Conservation (phyloP, 2,797 vertebrate genomes). For the Danio albolineatus region DNA sequence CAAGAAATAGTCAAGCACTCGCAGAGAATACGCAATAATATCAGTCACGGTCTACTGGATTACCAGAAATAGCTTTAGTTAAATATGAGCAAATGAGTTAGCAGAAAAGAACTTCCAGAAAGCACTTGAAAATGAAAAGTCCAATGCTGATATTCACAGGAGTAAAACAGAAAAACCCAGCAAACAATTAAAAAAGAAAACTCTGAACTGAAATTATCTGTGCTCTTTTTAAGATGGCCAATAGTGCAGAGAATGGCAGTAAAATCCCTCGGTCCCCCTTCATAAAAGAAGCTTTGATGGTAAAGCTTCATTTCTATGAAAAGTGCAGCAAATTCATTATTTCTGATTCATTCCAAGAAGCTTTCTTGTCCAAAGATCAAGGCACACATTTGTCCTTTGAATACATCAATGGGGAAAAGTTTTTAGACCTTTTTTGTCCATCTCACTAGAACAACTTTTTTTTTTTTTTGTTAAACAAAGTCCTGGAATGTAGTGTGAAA, state of each 20-base stretch:
- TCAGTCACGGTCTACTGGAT: conserved; percentile 46
- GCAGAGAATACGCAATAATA: conserved; percentile 39
- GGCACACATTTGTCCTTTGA: conserved; percentile 7
- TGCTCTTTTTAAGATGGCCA: conserved; percentile 18
- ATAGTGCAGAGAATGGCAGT: conserved; percentile 3
- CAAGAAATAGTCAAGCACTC: conserved; percentile 41
- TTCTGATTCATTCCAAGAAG: conserved; percentile 9
- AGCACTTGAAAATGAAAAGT: conserved; percentile 8
- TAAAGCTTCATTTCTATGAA: neutral
- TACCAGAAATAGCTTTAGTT: conserved; percentile 35
- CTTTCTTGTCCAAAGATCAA: conserved; percentile 34
- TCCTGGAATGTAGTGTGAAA: conserved; percentile 9
- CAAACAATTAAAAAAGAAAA: neutral
- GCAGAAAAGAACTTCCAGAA: neutral
- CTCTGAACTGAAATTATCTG: neutral
- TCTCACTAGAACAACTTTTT: conserved; percentile 8
- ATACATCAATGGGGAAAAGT: neutral
- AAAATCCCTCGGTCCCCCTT: conserved; percentile 1
- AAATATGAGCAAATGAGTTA: conserved; percentile 22
- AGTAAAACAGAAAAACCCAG: neutral
- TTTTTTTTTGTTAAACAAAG: neutral
- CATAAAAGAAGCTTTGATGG: conserved; percentile 20
- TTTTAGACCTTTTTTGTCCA: neutral
- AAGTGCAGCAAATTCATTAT: neutral
- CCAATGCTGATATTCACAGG: neutral